phyloP scores from a whole-genome alignment of 1,140 invertebrate genomes.

The Zelostemma sp. region DNA sequence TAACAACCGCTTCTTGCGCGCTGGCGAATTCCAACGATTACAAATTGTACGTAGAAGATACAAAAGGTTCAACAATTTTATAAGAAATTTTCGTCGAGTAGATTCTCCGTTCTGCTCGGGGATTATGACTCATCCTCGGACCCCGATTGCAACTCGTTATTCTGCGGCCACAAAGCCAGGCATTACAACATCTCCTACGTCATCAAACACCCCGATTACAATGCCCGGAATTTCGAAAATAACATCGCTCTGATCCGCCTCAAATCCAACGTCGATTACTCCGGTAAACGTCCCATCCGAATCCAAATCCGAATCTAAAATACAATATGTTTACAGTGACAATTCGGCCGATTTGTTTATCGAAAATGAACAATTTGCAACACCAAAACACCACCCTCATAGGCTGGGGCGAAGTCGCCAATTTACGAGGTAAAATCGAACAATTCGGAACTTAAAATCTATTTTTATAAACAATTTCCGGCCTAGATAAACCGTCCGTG shows the following conservation, averaged over 20 bases:
- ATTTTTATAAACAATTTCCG: too few relatives aligned
- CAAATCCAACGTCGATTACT: slow-evolving; percentile 46
- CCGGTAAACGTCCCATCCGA: slow-evolving; percentile 39
- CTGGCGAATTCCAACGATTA: slow-evolving; percentile 47
- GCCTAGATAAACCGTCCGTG: slow-evolving; percentile 31
- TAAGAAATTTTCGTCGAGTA: neutral
- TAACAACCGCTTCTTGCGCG: slow-evolving; percentile 57
- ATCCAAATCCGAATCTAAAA: too few relatives aligned
- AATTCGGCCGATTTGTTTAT: slow-evolving; percentile 53
- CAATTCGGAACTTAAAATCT: too few relatives aligned
- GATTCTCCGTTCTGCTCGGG: slow-evolving; percentile 44
- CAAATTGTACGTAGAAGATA: slow-evolving; percentile 46
- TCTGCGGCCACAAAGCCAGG: slow-evolving; percentile 43
- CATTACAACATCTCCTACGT: slow-evolving; percentile 55
- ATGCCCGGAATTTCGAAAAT: slow-evolving; percentile 42
- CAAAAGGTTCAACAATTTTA: neutral
- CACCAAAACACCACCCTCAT: slow-evolving; percentile 25
- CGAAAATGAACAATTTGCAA: slow-evolving; percentile 19
- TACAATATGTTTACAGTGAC: slow-evolving; percentile 34
- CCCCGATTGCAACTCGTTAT: slow-evolving; percentile 51
- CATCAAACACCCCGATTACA: slow-evolving; percentile 54
- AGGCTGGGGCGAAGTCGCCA: slow-evolving; percentile 55
- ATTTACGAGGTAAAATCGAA: slow-evolving; percentile 46
- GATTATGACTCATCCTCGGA: slow-evolving; percentile 48
- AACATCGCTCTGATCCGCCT: slow-evolving; percentile 55